Percentiles rank a stretch among this genome's conserved stretches.
These are phyloP conservation scores for Caranx ignobilis DNA, from an alignment of 2,113 vertebrate species.

Conservation along the genomic window DNA sequence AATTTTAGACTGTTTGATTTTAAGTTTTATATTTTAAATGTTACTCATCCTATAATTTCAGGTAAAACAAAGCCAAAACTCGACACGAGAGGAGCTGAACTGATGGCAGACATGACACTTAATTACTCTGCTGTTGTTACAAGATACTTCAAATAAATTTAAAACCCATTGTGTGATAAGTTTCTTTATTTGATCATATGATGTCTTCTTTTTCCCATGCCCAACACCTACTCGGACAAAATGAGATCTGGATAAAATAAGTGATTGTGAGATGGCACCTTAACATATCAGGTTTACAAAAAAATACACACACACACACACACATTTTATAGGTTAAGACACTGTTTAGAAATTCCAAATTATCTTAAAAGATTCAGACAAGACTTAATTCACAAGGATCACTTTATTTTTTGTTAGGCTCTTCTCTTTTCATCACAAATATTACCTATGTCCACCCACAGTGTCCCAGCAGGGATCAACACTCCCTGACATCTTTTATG, in stretches of 20 bases:
- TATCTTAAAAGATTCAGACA: slow-evolving; percentile 51
- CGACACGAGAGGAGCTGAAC: not conserved
- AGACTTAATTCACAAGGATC: slow-evolving; percentile 69
- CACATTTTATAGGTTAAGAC: not conserved
- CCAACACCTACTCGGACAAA: slow-evolving; percentile 11
- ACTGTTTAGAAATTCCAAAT: not conserved
- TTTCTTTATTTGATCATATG: slow-evolving; percentile 42
- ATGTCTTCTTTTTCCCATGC: too few species aligned
- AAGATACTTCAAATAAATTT: slow-evolving; percentile 33
- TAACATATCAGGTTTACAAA: slow-evolving; percentile 24
- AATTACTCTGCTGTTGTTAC: not conserved
- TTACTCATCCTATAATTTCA: slow-evolving; percentile 2
- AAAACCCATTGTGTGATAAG: slow-evolving; percentile 27
- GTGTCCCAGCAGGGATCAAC: slow-evolving; percentile 39
- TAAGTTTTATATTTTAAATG: not conserved
- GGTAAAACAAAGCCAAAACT: not conserved
- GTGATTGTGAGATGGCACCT: not conserved
- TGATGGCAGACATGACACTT: not conserved
- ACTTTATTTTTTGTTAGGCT: slow-evolving; percentile 70
- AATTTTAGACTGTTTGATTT: not conserved
- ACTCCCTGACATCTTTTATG: slow-evolving; percentile 44
- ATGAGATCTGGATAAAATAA: slow-evolving; percentile 5
- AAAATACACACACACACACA: too few species aligned
- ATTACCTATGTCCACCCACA: slow-evolving; percentile 50
- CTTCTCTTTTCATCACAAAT: slow-evolving; percentile 65